These are phyloP conservation scores for Arvicola amphibius DNA, from an alignment of 2,797 vertebrate species.

Conservation along the genomic window DNA sequence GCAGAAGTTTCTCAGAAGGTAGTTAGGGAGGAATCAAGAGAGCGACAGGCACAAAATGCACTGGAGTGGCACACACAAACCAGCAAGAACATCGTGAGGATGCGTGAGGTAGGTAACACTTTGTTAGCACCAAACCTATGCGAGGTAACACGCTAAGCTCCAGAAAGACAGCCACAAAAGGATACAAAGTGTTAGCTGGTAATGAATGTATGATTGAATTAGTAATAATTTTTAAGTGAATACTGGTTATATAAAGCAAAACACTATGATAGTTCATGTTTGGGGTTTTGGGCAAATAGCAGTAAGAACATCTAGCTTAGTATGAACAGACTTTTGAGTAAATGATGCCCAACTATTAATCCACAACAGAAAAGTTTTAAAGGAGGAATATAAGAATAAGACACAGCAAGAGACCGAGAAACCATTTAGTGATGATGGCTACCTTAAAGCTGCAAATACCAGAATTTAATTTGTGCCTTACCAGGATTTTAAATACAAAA, in stretches of 20 bases:
- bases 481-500: background rate
- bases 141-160: background rate
- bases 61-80: background rate
- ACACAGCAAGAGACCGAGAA: background rate
- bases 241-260: background rate
- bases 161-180: background rate
- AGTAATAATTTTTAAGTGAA: background rate
- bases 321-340: background rate
- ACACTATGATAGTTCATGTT: background rate
- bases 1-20: background rate
- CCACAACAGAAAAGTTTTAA: background rate
- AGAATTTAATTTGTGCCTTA: conserved; percentile 21
- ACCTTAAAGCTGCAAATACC: conserved; percentile 29
- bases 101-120: background rate
- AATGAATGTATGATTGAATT: background rate
- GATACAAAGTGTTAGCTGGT: background rate
- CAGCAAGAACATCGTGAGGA: background rate
- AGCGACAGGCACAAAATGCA: background rate
- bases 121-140: background rate
- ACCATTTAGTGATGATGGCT: background rate
- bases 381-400: background rate
- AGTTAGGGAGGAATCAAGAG: background rate
- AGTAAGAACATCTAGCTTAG: background rate
- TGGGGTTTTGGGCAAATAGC: fast-evolving
- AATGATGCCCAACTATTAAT: background rate